Evolutionary conservation across 2,888 invertebrate genomes (phyloP).

Genomic region (Taenaris catops): DNA sequence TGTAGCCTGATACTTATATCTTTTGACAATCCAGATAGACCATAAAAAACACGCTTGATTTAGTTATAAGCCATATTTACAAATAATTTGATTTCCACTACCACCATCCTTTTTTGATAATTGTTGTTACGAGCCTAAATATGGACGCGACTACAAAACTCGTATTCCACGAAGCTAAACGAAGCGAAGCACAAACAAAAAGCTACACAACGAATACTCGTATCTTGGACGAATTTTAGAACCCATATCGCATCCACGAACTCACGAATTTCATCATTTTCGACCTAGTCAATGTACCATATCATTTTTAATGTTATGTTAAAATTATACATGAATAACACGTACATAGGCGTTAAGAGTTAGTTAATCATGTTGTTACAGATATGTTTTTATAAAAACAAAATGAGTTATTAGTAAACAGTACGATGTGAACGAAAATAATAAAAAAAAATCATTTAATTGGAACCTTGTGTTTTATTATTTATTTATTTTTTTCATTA

Average conservation of each 20-base stretch:
- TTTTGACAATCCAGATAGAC: too few species aligned
- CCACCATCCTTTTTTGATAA: too few species aligned
- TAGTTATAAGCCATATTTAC: too few species aligned
- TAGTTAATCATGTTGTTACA: constrained; percentile 74
- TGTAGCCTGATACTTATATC: too few species aligned
- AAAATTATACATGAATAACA: constrained; percentile 39
- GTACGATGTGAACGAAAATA: constrained; percentile 74
- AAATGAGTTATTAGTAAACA: constrained; percentile 66
- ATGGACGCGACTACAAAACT: too few species aligned
- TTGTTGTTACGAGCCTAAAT: too few species aligned
- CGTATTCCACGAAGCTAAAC: too few species aligned
- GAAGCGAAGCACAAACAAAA: too few species aligned
- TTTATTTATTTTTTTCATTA: too few species aligned
- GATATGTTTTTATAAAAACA: constrained; percentile 73
- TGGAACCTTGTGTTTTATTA: constrained; percentile 32
- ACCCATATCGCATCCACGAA: constrained; percentile 10
- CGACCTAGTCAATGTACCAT: constrained; percentile 71
- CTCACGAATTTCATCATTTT: constrained; percentile 32
- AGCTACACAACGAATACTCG: background rate
- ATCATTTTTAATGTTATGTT: constrained; percentile 73
- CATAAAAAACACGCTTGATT: too few species aligned
- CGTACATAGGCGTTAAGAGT: constrained; percentile 54
- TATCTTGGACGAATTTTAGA: background rate
- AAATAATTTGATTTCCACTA: too few species aligned
- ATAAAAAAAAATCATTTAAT: constrained; percentile 72